Evolutionary conservation across 2,113 vertebrate genomes (phyloP), one percentile per base, ranked within the genome.

Genomic region (Ardeotis arabs): DNA sequence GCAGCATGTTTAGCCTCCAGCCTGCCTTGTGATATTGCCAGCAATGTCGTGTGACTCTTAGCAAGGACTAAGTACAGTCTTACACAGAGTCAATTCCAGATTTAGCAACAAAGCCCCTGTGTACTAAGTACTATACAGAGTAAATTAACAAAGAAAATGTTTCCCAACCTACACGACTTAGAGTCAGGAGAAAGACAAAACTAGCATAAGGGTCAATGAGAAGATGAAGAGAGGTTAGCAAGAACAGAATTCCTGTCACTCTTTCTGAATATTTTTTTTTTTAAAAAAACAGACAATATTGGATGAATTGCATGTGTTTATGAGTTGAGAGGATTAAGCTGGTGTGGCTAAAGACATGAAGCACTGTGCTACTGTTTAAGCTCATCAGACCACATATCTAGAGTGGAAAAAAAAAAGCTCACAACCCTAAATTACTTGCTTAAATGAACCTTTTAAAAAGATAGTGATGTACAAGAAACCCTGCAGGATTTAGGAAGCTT

Each of bases 361-460:
- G 62, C 4, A 1, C n/a, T 78, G 16, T 66, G 31, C n/a, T 86
- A 59, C 56, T 90, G 56, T 95, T 96, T 81, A 84, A 95, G 82
- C 56, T 82, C 68, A 92, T 87, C 77, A 79, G 92, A 79, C 35
- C 1, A 1, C 53, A 60, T 81, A 93, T 75, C 49, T 87, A 58
- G 80, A 87, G 75, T 35, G 6, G 7, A 1, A 15, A 5, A 44
- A 76, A 81, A 63, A 81, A 72, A 63, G 4, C 52, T 75, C 91
- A 84, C n/a, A 95, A 68, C 45, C 44, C 39, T 89, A 92, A 94
- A 96, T 93, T 93, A 68, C 77, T 93, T 96, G 80, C 83, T 92
- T 93, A 94, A 96, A 93, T 79, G 76, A 96, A 96, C 64, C 83
- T 82, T 93, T 92, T 79, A 58, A 91, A 93, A 78, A 94, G 81